These are phyloP conservation scores for Drosophila prosaltans DNA, from an alignment of 1,140 invertebrate species.

Conservation along the genomic window DNA sequence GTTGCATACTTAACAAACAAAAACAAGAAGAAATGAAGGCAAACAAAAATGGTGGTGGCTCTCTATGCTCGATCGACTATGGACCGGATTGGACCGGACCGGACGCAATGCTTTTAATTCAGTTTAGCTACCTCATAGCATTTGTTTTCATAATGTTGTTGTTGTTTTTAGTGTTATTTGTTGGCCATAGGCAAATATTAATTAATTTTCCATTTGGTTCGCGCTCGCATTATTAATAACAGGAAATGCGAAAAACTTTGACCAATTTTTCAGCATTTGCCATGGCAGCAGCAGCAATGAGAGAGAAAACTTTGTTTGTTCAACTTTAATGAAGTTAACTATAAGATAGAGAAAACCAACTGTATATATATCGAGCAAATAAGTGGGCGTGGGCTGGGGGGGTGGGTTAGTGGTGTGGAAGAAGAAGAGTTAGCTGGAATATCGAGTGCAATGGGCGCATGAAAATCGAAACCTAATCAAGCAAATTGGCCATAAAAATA, in stretches of 20 bases:
- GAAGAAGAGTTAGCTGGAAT: conserved; percentile 7
- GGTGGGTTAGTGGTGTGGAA: background rate
- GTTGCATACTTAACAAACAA: conserved; percentile 40
- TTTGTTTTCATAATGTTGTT: conserved; percentile 17
- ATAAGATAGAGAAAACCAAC: background rate
- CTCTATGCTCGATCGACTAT: conserved; percentile 12
- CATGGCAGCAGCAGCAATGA: background rate
- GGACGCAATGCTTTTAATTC: conserved; percentile 30
- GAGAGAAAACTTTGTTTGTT: conserved; percentile 46
- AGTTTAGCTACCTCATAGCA: conserved; percentile 17
- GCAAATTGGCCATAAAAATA: conserved; percentile 81
- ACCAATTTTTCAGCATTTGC: conserved; percentile 16
- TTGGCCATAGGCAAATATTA: conserved; percentile 44
- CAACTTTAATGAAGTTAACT: conserved; percentile 60
- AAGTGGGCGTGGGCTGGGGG: too few relatives aligned
- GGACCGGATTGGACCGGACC: background rate
- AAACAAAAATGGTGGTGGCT: conserved; percentile 3
- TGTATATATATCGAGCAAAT: background rate
- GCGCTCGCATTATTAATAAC: conserved; percentile 43
- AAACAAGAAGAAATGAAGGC: conserved; percentile 4
- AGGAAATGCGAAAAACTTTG: conserved; percentile 15
- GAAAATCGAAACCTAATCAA: conserved; percentile 81
- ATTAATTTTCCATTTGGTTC: conserved; percentile 51
- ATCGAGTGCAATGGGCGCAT: conserved; percentile 66
- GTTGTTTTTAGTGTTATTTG: conserved; percentile 5